These are phyloP conservation scores for Brachionus sp. DNA, from an alignment of 1,140 invertebrate genomes.

Conservation along the genomic window DNA sequence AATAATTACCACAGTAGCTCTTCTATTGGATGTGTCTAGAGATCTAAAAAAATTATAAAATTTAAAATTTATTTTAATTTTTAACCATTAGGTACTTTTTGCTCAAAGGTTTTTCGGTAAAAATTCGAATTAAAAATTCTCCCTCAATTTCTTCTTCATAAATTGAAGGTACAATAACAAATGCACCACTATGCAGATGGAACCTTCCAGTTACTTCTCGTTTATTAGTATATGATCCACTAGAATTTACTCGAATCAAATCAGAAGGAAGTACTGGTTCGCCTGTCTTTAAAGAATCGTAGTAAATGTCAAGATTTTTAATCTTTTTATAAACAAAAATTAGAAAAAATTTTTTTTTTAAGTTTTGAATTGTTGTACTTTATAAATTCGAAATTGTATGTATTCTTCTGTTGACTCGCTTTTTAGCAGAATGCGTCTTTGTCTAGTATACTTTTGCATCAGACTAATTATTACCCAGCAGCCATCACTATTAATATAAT, in stretches of 20 bases:
- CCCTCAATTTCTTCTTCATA: slow-evolving; percentile 51
- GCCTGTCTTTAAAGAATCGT: neutral
- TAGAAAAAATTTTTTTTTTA: neutral
- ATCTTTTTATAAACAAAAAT: neutral
- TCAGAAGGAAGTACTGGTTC: neutral
- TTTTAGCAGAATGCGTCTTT: slow-evolving; percentile 31
- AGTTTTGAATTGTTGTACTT: neutral
- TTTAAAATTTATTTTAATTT: neutral
- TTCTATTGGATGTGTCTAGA: neutral
- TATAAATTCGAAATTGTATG: slow-evolving; percentile 45
- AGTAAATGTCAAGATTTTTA: neutral
- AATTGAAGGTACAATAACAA: slow-evolving; percentile 57
- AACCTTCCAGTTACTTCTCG: slow-evolving; percentile 56
- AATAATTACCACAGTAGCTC: slow-evolving; percentile 6
- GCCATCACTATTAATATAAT: neutral
- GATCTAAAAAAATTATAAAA: neutral
- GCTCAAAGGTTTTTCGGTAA: slow-evolving; percentile 52
- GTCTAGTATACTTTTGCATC: slow-evolving; percentile 45
- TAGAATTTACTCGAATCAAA: slow-evolving; percentile 15
- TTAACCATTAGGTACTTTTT: neutral
- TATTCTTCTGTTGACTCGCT: slow-evolving; percentile 37
- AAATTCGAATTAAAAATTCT: slow-evolving; percentile 55
- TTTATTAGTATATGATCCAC: slow-evolving; percentile 46
- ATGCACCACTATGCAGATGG: slow-evolving; percentile 56
- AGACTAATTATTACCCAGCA: slow-evolving; percentile 35